phyloP scores from a whole-genome alignment of 1,140 invertebrate genomes.

The Aphelinus certus region DNA sequence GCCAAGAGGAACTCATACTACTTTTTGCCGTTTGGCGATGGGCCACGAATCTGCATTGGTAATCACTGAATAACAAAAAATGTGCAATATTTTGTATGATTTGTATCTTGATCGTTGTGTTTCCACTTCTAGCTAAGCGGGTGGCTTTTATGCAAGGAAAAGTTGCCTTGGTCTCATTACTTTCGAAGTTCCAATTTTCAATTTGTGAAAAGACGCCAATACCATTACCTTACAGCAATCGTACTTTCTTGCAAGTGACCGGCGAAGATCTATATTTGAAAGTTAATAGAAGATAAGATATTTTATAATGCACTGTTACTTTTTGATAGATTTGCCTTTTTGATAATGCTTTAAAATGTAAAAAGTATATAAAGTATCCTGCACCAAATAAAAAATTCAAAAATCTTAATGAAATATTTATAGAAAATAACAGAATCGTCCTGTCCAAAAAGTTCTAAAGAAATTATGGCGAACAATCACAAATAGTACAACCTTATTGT shows the following conservation, averaged over 20 bases:
- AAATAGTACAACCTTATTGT: too few relatives aligned
- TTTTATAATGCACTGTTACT: too few relatives aligned
- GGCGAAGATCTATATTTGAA: conserved; percentile 3
- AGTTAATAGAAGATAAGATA: neutral
- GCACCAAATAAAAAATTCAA: too few relatives aligned
- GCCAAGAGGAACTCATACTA: conserved; percentile 55
- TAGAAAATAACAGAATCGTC: too few relatives aligned
- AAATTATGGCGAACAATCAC: too few relatives aligned
- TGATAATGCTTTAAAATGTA: too few relatives aligned
- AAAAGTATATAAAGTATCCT: too few relatives aligned
- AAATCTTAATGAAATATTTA: too few relatives aligned
- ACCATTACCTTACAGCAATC: conserved; percentile 15
- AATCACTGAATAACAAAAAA: neutral
- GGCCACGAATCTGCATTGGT: conserved; percentile 69
- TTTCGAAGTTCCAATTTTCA: conserved; percentile 42
- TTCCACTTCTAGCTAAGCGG: conserved; percentile 43
- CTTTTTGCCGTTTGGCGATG: conserved; percentile 69
- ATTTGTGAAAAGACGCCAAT: conserved; percentile 27
- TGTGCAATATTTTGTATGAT: too few relatives aligned
- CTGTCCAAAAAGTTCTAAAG: too few relatives aligned
- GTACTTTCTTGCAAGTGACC: neutral
- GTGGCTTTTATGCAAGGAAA: conserved; percentile 64
- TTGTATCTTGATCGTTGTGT: too few relatives aligned
- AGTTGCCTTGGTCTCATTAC: conserved; percentile 57
- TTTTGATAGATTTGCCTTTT: too few relatives aligned